A percentile compares a stretch with the other conserved stretches of the same genome.
Conservation (phyloP, 2,888 invertebrate genomes). For the Noctua janthina region DNA sequence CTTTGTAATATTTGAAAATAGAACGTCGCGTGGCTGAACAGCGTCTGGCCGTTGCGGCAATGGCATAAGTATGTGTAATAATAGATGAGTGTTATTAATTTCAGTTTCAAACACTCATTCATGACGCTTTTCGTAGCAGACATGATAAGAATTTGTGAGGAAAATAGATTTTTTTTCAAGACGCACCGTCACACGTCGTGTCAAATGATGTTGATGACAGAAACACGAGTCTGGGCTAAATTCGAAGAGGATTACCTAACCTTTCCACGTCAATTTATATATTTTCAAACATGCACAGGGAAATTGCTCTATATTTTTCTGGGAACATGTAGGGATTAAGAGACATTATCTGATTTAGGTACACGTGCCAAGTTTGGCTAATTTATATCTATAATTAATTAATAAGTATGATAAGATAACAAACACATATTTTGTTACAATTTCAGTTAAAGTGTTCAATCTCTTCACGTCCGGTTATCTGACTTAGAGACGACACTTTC, state of each 20-base stretch:
- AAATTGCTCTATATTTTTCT: constrained; percentile 15
- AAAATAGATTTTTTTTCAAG: constrained; percentile 40
- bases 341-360: neutral
- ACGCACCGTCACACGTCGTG: constrained; percentile 39
- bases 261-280: constrained; percentile 9
- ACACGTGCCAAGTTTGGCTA: neutral
- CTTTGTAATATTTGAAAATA: constrained; percentile 81
- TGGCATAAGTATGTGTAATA: constrained; percentile 50
- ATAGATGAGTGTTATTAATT: constrained; percentile 50
- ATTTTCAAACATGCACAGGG: neutral
- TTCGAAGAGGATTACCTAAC: constrained; percentile 44
- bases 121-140: constrained; percentile 38
- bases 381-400: no score
- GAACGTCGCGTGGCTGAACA: constrained; percentile 73
- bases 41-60: constrained; percentile 52
- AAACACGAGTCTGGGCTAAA: constrained; percentile 50
- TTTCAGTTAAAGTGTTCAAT: neutral
- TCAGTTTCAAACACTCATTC: constrained; percentile 42
- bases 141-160: constrained; percentile 34
- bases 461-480: neutral
- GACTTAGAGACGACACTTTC: no score
- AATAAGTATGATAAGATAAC: neutral
- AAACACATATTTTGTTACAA: neutral
- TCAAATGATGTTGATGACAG: constrained; percentile 55
- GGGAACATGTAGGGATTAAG: neutral